Evolutionary conservation across 2,888 invertebrate species (phyloP).

Genomic region (Xylocampa areola): DNA sequence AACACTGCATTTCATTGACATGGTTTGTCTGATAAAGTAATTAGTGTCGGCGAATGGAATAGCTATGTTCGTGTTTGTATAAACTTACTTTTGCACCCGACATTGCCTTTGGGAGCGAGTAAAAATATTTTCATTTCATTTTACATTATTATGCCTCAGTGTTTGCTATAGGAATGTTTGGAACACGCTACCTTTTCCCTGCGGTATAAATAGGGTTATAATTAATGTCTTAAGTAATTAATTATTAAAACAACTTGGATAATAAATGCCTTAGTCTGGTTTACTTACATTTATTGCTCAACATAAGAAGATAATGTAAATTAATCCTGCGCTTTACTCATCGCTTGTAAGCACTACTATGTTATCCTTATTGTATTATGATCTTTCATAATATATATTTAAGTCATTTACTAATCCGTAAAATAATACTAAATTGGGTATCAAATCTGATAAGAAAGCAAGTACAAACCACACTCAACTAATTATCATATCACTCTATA

Average conservation of each 20-base stretch:
- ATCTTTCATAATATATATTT: too few species aligned
- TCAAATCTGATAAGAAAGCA: too few species aligned
- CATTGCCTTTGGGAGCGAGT: conserved; percentile 28
- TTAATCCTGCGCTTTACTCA: too few species aligned
- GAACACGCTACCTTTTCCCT: conserved; percentile 38
- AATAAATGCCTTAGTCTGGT: background rate
- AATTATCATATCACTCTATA: background rate
- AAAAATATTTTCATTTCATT: conserved; percentile 35
- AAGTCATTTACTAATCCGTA: too few species aligned
- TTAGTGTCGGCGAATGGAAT: conserved; percentile 30
- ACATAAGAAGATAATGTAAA: too few species aligned
- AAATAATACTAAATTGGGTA: too few species aligned
- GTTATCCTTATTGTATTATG: too few species aligned
- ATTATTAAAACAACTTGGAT: conserved; percentile 18
- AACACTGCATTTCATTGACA: conserved; percentile 55
- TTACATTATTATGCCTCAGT: conserved; percentile 32
- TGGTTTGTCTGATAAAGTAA: conserved; percentile 43
- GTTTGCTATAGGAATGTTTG: conserved; percentile 33
- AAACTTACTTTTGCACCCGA: conserved; percentile 15
- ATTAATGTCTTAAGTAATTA: conserved; percentile 22
- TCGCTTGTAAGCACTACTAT: too few species aligned
- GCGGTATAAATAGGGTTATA: conserved; percentile 16
- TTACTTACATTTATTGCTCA: background rate
- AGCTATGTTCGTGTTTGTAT: conserved; percentile 35
- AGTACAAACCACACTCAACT: too few species aligned